Percentiles rank a stretch among this genome's conserved stretches.
Conservation (phyloP, 1,140 invertebrate species). For the Musca vetustissima region DNA sequence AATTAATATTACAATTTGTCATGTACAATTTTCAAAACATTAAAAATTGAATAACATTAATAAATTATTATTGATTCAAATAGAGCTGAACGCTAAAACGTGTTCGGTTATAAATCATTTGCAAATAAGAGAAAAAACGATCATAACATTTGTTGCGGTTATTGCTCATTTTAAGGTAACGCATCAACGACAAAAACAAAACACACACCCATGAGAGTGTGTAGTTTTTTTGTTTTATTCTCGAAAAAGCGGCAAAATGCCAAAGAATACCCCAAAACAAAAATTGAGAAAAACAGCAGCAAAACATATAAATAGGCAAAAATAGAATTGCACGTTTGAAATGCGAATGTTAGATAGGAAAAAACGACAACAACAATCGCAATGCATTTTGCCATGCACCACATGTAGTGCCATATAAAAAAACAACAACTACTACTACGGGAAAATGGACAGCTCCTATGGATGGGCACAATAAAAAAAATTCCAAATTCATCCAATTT, state of each 20-base stretch:
- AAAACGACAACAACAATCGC: no score
- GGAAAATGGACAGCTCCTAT: no score
- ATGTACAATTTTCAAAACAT: background rate
- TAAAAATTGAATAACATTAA: background rate
- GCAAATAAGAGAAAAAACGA: background rate
- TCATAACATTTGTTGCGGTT: background rate
- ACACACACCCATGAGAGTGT: no score
- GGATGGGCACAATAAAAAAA: no score
- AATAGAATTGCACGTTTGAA: no score
- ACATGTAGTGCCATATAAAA: no score
- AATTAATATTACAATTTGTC: background rate
- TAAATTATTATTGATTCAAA: constrained; percentile 12
- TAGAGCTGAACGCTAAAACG: constrained; percentile 11
- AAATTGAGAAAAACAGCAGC: background rate
- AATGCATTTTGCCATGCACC: no score
- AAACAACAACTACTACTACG: no score
- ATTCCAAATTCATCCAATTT: no score
- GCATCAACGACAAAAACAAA: constrained; percentile 8
- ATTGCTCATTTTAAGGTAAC: background rate
- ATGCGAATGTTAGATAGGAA: no score
- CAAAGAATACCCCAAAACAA: background rate
- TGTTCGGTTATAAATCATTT: constrained; percentile 17
- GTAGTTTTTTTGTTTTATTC: no score
- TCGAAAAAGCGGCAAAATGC: constrained; percentile 15
- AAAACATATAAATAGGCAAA: background rate